Evolutionary conservation across 2,888 invertebrate species (phyloP).

Genomic region (Strigamia transsilvanica): DNA sequence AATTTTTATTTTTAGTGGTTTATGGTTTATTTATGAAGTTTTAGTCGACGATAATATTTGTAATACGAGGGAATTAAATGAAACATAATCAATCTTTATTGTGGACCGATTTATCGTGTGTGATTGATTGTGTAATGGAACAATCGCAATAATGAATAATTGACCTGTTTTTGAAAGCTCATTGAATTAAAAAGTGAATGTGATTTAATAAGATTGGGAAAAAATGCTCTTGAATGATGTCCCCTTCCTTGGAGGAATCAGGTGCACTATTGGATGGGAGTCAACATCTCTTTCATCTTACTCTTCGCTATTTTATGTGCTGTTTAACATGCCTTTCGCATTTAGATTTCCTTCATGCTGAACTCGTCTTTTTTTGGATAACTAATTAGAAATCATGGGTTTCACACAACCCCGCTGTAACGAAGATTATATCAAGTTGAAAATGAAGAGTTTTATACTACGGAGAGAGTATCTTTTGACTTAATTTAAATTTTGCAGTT

Average conservation of each 20-base stretch:
- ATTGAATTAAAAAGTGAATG: neutral
- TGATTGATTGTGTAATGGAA: no score
- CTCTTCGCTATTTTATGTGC: slow-evolving; percentile 11
- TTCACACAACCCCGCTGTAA: neutral
- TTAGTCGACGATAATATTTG: no score
- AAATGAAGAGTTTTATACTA: neutral
- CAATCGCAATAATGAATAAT: no score
- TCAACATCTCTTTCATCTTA: slow-evolving; percentile 26
- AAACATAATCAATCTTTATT: neutral
- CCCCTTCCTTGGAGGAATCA: slow-evolving; percentile 9
- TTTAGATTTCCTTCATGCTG: neutral
- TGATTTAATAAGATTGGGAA: slow-evolving; percentile 11
- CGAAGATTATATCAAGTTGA: neutral
- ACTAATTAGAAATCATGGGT: slow-evolving; percentile 21
- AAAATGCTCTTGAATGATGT: slow-evolving; percentile 6
- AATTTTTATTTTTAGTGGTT: no score
- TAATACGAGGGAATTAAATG: neutral
- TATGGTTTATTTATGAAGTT: no score
- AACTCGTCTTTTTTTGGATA: slow-evolving; percentile 2
- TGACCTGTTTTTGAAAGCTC: neutral
- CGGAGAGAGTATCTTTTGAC: no score
- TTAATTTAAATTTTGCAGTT: no score
- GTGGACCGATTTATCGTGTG: neutral
- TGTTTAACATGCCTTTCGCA: slow-evolving; percentile 30
- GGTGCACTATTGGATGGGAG: slow-evolving; percentile 14